Base-by-base conservation (phyloP, 2,113 vertebrate species). In the Syngnathus scovelli region DNA sequence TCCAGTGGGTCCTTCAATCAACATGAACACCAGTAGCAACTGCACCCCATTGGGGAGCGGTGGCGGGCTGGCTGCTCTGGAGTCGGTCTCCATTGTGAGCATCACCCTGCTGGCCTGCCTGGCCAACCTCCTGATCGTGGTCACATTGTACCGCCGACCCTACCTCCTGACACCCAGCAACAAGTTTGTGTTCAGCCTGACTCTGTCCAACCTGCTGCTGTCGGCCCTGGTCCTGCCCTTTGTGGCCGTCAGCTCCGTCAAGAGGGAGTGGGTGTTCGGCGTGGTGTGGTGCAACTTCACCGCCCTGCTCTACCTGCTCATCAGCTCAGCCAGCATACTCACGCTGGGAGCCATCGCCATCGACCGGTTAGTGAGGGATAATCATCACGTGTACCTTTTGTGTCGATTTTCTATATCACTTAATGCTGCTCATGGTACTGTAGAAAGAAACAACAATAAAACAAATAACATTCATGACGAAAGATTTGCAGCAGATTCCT, bases 281-380 rank as follows among this genome's bases (percentile, higher is more conserved):
- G 95, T 98, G 1, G 96, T 99, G 70, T 99, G 97, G 97, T 99
- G 97, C 90, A 95, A 97, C 89, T 96, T 99, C 83, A 98, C 95
- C 0, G 96, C 95, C 38, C 88, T 99, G 52, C 94, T 99, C 16
- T 98, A 98, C 86, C 91, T 98, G 86, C 93, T 99, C 55, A 94
- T 99, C 90, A 98, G 96, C 90, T 95, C 96, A 0, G 95, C 97
- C 85, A 99, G 96, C 90, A 95, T 98, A 95, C 94, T 99, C 7
- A 99, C 97, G 0, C 92, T 99, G 0, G 96, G 96, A 38, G 93
- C 94, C 71, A 99, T 99, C 41, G 96, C 97, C 38, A 90, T 99
- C 9, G 96, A 99, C 89, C 89, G 96, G 97, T 99, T 74, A 86
- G 95, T 72, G 8, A 15, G n/a, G 9, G 19, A 51, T 66, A 8